These are phyloP conservation scores for Osmerus mordax DNA, from an alignment of 2,113 vertebrate genomes.

Conservation along the genomic window DNA sequence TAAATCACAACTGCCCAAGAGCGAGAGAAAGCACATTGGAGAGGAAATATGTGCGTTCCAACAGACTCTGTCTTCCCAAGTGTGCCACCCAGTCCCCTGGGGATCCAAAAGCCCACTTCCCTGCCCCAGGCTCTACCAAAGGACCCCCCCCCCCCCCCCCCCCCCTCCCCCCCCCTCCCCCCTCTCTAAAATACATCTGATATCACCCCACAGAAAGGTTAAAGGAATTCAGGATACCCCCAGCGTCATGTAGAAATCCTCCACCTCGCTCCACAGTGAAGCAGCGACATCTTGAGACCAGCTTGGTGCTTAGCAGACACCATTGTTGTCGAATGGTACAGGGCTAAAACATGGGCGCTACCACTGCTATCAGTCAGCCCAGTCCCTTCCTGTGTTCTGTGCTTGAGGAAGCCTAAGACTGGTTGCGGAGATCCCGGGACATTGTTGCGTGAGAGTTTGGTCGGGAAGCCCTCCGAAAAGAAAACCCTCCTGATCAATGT, in stretches of 20 bases:
- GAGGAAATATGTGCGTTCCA: background rate
- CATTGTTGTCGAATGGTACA: too few species aligned
- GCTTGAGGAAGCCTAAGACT: background rate
- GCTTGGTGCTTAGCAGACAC: background rate
- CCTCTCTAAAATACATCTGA: background rate
- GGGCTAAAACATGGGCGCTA: background rate
- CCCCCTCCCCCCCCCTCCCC: too few species aligned
- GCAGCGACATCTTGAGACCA: background rate
- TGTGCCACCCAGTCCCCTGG: conserved; percentile 11
- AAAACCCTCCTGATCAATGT: background rate
- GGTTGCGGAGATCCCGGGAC: background rate
- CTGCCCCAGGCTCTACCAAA: background rate
- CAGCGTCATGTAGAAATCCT: background rate
- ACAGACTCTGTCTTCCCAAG: background rate
- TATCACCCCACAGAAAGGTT: background rate
- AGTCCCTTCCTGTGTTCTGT: background rate
- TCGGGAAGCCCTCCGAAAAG: background rate
- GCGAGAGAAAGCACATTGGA: background rate
- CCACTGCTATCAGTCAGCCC: background rate
- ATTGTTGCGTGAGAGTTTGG: background rate
- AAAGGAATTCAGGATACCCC: background rate
- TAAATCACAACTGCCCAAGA: too few species aligned
- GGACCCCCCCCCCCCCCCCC: background rate
- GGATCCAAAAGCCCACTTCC: background rate
- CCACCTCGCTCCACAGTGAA: background rate